A percentile compares a stretch with the other conserved stretches of the same genome.
phyloP scores from a whole-genome alignment of 2,797 vertebrate genomes.

The Scyliorhinus canicula region DNA sequence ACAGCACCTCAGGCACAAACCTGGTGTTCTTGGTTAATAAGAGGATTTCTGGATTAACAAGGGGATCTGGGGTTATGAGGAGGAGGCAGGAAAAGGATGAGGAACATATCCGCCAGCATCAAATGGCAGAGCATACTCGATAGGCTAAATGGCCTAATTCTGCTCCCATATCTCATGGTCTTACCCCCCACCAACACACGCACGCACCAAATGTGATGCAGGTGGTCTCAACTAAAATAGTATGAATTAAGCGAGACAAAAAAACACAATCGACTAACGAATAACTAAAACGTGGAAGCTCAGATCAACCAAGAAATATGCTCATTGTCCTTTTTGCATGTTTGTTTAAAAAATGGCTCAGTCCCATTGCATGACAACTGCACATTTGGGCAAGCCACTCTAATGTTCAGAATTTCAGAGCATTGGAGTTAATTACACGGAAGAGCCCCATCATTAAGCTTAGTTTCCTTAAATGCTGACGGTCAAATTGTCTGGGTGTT shows the following conservation, averaged over 20 bases:
- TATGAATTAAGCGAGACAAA: background rate
- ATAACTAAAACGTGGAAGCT: background rate
- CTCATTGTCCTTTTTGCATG: background rate
- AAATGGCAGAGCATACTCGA: too few species aligned
- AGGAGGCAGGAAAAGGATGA: too few species aligned
- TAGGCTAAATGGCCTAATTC: too few species aligned
- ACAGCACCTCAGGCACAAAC: too few species aligned
- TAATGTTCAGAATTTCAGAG: background rate
- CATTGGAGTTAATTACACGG: background rate
- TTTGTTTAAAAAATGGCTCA: background rate
- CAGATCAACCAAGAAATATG: background rate
- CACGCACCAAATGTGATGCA: background rate
- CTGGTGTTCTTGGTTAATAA: too few species aligned
- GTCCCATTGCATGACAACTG: background rate
- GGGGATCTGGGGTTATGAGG: too few species aligned
- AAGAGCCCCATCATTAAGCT: background rate
- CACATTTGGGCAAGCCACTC: background rate
- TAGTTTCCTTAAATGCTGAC: background rate
- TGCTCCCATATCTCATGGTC: too few species aligned
- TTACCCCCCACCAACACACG: too few species aligned
- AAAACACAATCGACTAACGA: background rate
- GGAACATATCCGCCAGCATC: too few species aligned
- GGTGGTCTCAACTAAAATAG: background rate
- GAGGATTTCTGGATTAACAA: too few species aligned
- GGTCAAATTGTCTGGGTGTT: background rate